These are phyloP conservation scores for Drosophila takahashii DNA, from an alignment of 1,140 invertebrate species.

Conservation along the genomic window DNA sequence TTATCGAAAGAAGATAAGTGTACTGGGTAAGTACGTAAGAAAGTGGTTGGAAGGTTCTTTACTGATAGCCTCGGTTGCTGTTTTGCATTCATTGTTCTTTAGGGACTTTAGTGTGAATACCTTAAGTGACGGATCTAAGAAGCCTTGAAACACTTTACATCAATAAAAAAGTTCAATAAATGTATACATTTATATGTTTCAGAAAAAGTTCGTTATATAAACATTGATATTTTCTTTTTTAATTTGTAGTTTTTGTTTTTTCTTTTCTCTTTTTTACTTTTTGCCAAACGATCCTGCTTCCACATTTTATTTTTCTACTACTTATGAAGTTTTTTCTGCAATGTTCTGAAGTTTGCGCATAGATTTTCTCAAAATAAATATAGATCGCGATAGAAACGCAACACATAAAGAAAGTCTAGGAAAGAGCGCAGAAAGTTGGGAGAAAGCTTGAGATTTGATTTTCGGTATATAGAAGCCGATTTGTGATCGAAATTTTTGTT, in stretches of 20 bases:
- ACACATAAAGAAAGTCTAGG: conserved; percentile 43
- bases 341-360: conserved; percentile 65
- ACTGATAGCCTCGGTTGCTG: conserved; percentile 76
- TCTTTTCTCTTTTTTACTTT: conserved; percentile 48
- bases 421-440: conserved; percentile 58
- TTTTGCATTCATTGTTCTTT: conserved; percentile 24
- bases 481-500: conserved; percentile 26
- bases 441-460: conserved; percentile 41
- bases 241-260: conserved; percentile 14
- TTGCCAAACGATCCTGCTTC: conserved; percentile 84
- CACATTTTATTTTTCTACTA: conserved; percentile 67
- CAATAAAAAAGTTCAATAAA: conserved; percentile 48
- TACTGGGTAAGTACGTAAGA: conserved; percentile 26
- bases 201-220: conserved; percentile 56
- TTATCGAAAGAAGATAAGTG: conserved; percentile 33
- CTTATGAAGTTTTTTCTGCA: conserved; percentile 49
- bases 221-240: conserved; percentile 45
- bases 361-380: conserved; percentile 73
- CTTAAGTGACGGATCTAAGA: conserved; percentile 54
- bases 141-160: conserved; percentile 69
- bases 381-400: conserved; percentile 55
- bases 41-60: conserved; percentile 73
- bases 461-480: conserved; percentile 37
- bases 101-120: conserved; percentile 61
- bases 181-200: conserved; percentile 54